phyloP scores from a whole-genome alignment of 2,113 vertebrate species.

The Muntiacus reevesi region DNA sequence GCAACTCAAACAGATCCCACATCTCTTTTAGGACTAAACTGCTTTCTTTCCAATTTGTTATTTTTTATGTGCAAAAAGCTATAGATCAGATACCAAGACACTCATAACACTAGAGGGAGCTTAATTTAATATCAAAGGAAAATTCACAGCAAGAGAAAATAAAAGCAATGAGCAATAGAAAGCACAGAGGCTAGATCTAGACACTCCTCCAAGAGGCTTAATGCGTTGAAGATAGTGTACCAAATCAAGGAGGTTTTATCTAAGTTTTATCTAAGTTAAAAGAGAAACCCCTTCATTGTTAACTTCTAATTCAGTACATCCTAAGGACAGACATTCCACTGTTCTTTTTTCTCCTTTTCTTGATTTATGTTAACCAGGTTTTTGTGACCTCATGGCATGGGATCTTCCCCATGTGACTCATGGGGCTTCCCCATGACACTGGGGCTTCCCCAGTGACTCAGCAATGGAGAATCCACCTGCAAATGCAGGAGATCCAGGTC shows the following conservation, averaged over 20 bases:
- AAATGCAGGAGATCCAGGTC: neutral
- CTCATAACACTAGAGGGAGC: slow-evolving; percentile 45
- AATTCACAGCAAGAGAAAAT: slow-evolving; percentile 48
- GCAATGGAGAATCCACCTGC: neutral
- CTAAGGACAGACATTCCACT: neutral
- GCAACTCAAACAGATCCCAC: neutral
- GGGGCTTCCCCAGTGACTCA: neutral
- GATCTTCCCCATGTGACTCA: too few relatives aligned
- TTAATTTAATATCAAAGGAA: slow-evolving; percentile 49
- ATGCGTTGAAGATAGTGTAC: neutral
- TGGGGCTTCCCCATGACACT: neutral
- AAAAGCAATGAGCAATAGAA: slow-evolving; percentile 36
- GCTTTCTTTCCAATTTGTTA: slow-evolving; percentile 25
- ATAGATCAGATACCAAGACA: slow-evolving; percentile 39
- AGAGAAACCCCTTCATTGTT: neutral
- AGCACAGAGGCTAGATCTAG: neutral
- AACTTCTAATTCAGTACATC: neutral
- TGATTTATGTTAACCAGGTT: neutral
- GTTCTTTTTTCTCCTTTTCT: neutral
- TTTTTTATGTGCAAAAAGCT: slow-evolving; percentile 1
- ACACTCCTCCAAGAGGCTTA: neutral
- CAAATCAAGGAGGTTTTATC: neutral
- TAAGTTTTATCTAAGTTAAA: neutral
- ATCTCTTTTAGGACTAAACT: slow-evolving; percentile 24
- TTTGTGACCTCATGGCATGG: neutral